A percentile compares a stretch with the other conserved stretches of the same genome.
Conservation (phyloP, 2,888 invertebrate genomes). For the Ptychoptera contaminata region DNA sequence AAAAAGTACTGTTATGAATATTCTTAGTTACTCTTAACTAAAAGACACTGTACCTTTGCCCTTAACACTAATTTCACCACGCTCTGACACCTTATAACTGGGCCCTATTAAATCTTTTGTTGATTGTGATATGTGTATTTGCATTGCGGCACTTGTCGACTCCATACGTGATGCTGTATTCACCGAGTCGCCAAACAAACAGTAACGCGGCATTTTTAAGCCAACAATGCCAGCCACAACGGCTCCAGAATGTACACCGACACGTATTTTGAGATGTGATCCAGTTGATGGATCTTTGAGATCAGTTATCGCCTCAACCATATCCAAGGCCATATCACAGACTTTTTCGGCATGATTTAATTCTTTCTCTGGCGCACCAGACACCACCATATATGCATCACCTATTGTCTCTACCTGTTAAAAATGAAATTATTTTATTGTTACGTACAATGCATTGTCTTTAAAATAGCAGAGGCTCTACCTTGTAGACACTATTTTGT, state of each 20-base stretch:
- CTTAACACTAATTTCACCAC: constrained; percentile 78
- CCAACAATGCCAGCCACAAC: constrained; percentile 91
- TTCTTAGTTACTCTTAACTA: too few species aligned
- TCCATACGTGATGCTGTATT: constrained; percentile 89
- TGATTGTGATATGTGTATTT: constrained; percentile 85
- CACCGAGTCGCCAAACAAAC: constrained; percentile 71
- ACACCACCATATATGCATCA: constrained; percentile 96
- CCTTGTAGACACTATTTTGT: constrained; percentile 87
- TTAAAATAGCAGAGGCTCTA: too few species aligned
- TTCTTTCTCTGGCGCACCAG: constrained; percentile 85
- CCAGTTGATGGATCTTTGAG: constrained; percentile 87
- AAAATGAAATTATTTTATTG: too few species aligned
- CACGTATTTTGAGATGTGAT: constrained; percentile 64
- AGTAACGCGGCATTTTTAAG: constrained; percentile 70
- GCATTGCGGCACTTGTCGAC: constrained; percentile 82
- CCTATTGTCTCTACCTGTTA: constrained; percentile 68
- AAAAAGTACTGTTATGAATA: constrained; percentile 35
- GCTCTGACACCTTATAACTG: constrained; percentile 56
- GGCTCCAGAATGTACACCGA: constrained; percentile 81
- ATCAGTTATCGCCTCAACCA: constrained; percentile 85
- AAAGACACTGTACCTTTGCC: constrained; percentile 82
- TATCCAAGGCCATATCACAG: constrained; percentile 91
- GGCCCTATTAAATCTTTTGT: constrained; percentile 62
- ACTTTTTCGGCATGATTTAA: constrained; percentile 81
- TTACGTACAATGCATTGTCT: too few species aligned